These are phyloP conservation scores for Protomyctophum bolini DNA, from an alignment of 2,113 vertebrate genomes.

Conservation along the genomic window DNA sequence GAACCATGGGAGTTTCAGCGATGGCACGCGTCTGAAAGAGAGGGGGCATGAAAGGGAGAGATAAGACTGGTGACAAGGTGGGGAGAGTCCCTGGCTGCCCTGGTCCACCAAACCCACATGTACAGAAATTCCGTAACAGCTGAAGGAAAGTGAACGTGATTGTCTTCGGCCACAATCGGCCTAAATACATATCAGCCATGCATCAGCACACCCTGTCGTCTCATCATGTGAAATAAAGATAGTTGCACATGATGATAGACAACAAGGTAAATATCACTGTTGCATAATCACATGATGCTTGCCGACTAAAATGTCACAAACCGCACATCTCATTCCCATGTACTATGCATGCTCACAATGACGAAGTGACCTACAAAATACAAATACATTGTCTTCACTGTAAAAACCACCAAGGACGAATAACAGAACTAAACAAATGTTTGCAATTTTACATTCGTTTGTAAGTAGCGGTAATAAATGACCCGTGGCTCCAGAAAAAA, in stretches of 20 bases:
- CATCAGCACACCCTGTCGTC: conserved; percentile 4
- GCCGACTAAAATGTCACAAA: conserved; percentile 4
- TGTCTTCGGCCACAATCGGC: conserved; percentile 59
- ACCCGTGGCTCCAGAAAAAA: conserved; percentile 24
- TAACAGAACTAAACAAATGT: background rate
- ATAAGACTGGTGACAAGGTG: conserved; percentile 73
- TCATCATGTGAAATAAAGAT: conserved; percentile 29
- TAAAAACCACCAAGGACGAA: background rate
- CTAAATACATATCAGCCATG: conserved; percentile 61
- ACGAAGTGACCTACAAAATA: conserved; percentile 24
- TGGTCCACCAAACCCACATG: conserved; percentile 66
- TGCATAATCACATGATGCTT: background rate
- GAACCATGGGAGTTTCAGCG: conserved; percentile 43
- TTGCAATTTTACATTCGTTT: background rate
- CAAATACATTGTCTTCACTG: conserved; percentile 1
- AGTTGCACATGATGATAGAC: background rate
- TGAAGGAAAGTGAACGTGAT: conserved; percentile 70
- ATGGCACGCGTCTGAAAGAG: conserved; percentile 41
- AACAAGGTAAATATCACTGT: conserved; percentile 17
- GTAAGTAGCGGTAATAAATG: conserved; percentile 34
- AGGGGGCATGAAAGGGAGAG: conserved; percentile 49
- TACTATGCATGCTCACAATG: background rate
- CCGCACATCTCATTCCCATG: background rate
- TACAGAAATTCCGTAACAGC: conserved; percentile 68
- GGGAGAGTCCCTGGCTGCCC: conserved; percentile 71